Percentiles rank a stretch among this genome's conserved stretches.
phyloP scores from a whole-genome alignment of 2,113 vertebrate genomes.

The Equus quagga region DNA sequence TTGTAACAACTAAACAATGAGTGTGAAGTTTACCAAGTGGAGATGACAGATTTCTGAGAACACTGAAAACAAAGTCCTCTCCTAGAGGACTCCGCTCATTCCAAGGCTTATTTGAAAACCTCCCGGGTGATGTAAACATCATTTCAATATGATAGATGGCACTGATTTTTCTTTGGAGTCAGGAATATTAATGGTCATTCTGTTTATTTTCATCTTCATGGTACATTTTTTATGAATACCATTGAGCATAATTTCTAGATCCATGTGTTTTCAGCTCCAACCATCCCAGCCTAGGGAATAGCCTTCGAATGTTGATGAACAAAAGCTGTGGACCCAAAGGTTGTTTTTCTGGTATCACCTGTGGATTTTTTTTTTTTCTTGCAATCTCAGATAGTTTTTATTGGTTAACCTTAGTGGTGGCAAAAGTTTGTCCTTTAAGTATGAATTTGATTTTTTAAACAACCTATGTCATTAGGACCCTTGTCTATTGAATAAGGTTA shows the following conservation, averaged over 20 bases:
- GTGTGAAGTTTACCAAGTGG: not conserved
- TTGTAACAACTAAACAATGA: slow-evolving; percentile 30
- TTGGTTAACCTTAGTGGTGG: not conserved
- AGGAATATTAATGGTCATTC: not conserved
- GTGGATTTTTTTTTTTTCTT: slow-evolving; percentile 19
- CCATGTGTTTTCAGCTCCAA: not conserved
- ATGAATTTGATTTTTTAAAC: not conserved
- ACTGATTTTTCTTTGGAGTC: not conserved
- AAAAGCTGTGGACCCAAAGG: not conserved
- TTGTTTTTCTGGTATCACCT: not conserved
- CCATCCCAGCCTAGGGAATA: not conserved
- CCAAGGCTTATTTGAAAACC: slow-evolving; percentile 16
- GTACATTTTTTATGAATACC: not conserved
- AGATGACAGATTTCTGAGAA: not conserved
- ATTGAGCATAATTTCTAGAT: slow-evolving; percentile 18
- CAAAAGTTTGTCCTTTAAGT: slow-evolving; percentile 20
- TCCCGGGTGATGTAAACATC: not conserved
- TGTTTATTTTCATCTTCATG: slow-evolving; percentile 42
- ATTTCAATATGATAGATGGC: not conserved
- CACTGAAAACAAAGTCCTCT: not conserved
- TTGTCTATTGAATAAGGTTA: not conserved
- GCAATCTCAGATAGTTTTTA: not conserved
- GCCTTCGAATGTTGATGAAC: not conserved
- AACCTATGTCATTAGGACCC: not conserved
- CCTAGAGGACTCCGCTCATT: not conserved